phyloP scores from a whole-genome alignment of 2,888 invertebrate genomes.

The Baccha elongata region DNA sequence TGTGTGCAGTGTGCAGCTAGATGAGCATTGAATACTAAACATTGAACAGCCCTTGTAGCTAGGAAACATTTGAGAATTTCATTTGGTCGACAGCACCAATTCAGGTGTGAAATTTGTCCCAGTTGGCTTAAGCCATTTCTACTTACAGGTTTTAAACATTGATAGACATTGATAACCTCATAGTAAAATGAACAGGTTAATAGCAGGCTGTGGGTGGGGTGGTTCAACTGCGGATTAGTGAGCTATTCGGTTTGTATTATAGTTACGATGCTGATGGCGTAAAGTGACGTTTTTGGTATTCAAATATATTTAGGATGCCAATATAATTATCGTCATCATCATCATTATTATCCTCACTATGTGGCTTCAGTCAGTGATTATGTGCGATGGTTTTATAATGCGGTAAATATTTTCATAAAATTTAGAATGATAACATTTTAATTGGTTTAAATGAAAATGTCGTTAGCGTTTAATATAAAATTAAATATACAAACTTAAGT shows the following conservation, averaged over 20 bases:
- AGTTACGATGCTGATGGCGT: not conserved
- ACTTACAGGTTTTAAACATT: slow-evolving; percentile 3
- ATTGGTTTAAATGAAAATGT: slow-evolving; percentile 15
- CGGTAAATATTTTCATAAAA: slow-evolving; percentile 55
- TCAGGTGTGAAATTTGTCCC: slow-evolving; percentile 61
- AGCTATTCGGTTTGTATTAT: not conserved
- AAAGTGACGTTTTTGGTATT: not conserved
- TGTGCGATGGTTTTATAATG: slow-evolving; percentile 34
- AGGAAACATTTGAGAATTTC: slow-evolving; percentile 1
- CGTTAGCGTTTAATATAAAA: too few species aligned
- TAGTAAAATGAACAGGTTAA: slow-evolving; percentile 21
- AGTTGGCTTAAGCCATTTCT: slow-evolving; percentile 31
- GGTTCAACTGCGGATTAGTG: not conserved
- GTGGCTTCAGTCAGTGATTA: slow-evolving; percentile 18
- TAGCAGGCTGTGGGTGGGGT: not conserved
- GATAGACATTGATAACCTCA: slow-evolving; percentile 17
- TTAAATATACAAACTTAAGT: too few species aligned
- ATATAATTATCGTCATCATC: slow-evolving; percentile 16
- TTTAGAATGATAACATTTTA: slow-evolving; percentile 33
- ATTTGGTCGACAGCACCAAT: slow-evolving; percentile 30
- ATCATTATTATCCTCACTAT: not conserved
- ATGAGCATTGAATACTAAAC: not conserved
- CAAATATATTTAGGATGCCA: not conserved
- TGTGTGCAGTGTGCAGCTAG: not conserved
- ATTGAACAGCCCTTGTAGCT: not conserved